Conservation (phyloP, 2,888 invertebrate species). For the Thalpophila matura region DNA sequence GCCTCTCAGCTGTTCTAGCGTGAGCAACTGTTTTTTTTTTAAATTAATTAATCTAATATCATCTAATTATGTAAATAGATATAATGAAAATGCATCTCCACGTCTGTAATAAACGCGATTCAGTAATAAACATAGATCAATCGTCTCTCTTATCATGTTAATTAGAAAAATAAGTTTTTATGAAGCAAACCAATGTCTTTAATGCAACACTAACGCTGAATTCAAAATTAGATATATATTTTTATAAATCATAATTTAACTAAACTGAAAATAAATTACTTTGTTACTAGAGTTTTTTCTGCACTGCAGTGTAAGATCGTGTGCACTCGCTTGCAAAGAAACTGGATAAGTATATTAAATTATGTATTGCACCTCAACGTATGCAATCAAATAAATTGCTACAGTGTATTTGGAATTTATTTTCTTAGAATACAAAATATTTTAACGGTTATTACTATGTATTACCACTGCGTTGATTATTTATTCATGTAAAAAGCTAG, state of each 20-base stretch:
- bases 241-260: conserved; percentile 40
- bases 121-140: conserved; percentile 59
- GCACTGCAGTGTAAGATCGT: conserved; percentile 46
- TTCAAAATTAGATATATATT: conserved; percentile 25
- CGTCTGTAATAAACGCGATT: conserved; percentile 53
- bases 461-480: conserved; percentile 22
- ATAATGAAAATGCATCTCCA: conserved; percentile 49
- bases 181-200: conserved; percentile 13
- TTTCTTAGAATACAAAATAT: conserved; percentile 59
- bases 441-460: conserved; percentile 45
- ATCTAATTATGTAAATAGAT: conserved; percentile 64
- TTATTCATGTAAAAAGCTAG: conserved; percentile 15
- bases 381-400: conserved; percentile 65
- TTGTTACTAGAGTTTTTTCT: conserved; percentile 41
- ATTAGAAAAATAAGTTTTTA: conserved; percentile 37
- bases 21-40: conserved; percentile 57
- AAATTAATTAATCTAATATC: conserved; percentile 65
- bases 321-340: conserved; percentile 60
- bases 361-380: conserved; percentile 62
- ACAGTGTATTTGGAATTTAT: conserved; percentile 53
- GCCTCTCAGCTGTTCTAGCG: conserved; percentile 49
- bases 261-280: conserved; percentile 50
- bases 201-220: conserved; percentile 24
- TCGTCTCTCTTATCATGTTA: conserved; percentile 39
- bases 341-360: conserved; percentile 63